phyloP scores from a whole-genome alignment of 1,140 invertebrate genomes.

The Maconellicoccus hirsutus region DNA sequence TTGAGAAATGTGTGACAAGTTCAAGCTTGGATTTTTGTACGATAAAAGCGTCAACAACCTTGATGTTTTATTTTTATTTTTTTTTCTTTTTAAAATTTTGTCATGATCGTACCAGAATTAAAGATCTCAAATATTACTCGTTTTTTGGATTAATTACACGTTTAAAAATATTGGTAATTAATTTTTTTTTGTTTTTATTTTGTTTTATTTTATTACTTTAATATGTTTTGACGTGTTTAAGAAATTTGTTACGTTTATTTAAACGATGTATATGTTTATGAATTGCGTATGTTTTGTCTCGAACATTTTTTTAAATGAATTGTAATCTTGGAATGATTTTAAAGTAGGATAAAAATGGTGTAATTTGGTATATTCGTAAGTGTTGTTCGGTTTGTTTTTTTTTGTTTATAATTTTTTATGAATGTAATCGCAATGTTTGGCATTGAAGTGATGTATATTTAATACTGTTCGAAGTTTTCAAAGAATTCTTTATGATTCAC shows the following conservation, averaged over 20 bases:
- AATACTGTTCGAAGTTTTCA: neutral
- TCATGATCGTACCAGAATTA: neutral
- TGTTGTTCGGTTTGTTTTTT: neutral
- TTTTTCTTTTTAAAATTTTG: no score
- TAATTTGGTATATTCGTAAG: neutral
- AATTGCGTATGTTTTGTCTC: neutral
- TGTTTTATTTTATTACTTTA: neutral
- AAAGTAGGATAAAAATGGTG: neutral
- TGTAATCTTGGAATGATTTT: neutral
- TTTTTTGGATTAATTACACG: neutral
- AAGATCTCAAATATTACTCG: constrained; percentile 5
- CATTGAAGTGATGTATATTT: neutral
- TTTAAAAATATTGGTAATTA: neutral
- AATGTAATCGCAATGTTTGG: neutral
- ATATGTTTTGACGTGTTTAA: neutral
- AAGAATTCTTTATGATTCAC: neutral
- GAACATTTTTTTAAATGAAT: neutral
- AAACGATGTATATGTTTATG: neutral
- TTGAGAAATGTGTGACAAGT: no score
- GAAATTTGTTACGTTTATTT: constrained; percentile 1
- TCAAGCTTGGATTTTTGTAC: no score
- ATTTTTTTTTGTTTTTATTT: neutral
- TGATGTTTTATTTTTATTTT: no score
- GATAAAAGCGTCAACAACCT: no score
- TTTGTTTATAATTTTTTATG: neutral